Evolutionary conservation across 2,797 vertebrate species (phyloP).

Genomic region (Chromobotia macracanthus): DNA sequence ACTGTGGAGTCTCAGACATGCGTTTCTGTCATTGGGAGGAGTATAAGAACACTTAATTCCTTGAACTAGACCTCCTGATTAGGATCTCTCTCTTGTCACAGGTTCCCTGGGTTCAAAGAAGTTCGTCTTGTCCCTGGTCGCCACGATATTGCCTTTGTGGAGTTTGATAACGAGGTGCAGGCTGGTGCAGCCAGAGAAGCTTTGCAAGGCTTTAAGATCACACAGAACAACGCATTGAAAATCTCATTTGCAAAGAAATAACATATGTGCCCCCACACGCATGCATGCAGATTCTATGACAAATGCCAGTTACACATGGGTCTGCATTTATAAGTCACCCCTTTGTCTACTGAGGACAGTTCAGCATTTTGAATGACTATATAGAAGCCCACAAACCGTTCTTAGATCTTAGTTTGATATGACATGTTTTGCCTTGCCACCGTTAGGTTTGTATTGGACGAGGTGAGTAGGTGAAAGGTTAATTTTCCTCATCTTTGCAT

Average conservation of each 20-base stretch:
- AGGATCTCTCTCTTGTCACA: background rate
- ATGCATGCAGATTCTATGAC: too few species aligned
- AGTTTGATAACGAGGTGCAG: slow-evolving; percentile 94
- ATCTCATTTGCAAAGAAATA: slow-evolving; percentile 96
- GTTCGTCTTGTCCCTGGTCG: slow-evolving; percentile 90
- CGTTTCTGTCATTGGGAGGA: too few species aligned
- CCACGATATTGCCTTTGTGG: slow-evolving; percentile 94
- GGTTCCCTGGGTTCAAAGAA: slow-evolving; percentile 93
- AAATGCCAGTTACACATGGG: background rate
- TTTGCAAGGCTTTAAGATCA: slow-evolving; percentile 94
- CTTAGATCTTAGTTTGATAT: background rate
- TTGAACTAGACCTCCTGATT: background rate
- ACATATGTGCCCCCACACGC: background rate
- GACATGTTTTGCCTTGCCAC: background rate
- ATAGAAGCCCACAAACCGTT: background rate
- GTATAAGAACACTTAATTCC: background rate
- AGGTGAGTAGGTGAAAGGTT: background rate
- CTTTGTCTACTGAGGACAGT: background rate
- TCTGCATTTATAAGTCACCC: background rate
- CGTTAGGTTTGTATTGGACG: background rate
- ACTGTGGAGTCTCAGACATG: too few species aligned
- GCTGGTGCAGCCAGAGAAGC: slow-evolving; percentile 88
- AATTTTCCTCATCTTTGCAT: background rate
- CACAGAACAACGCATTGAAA: slow-evolving; percentile 93
- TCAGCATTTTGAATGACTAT: background rate